Percentiles rank a stretch among this genome's conserved stretches.
These are phyloP conservation scores for Hypercompe scribonia DNA, from an alignment of 2,888 invertebrate species.

Conservation along the genomic window DNA sequence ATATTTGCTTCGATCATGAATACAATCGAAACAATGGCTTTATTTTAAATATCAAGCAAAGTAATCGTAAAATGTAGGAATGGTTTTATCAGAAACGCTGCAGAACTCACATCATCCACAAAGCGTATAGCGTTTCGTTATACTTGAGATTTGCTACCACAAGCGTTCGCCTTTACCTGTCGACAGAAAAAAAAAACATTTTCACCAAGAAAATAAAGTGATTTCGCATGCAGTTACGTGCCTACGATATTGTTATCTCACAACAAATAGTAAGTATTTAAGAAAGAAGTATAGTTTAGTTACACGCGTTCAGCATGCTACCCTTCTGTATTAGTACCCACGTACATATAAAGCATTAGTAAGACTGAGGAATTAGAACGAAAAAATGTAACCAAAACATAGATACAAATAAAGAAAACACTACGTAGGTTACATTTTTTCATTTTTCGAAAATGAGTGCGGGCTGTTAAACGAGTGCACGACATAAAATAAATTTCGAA, in stretches of 20 bases:
- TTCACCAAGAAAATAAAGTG: not conserved
- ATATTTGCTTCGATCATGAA: not conserved
- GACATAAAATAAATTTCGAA: conserved; percentile 75
- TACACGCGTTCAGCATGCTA: conserved; percentile 70
- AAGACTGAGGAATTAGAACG: conserved; percentile 49
- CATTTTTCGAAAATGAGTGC: conserved; percentile 76
- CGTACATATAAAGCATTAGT: conserved; percentile 73
- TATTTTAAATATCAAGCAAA: not conserved
- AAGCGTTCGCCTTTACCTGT: conserved; percentile 72
- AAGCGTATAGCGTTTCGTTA: conserved; percentile 1
- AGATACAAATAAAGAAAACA: conserved; percentile 4
- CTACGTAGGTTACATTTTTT: conserved; percentile 59
- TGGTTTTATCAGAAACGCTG: conserved; percentile 55
- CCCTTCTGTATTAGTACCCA: conserved; percentile 63
- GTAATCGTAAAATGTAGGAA: conserved; percentile 55
- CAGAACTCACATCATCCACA: conserved; percentile 17
- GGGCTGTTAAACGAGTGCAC: conserved; percentile 76
- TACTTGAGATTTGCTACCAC: conserved; percentile 54
- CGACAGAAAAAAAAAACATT: conserved; percentile 43
- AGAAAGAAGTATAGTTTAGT: conserved; percentile 45
- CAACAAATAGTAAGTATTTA: conserved; percentile 83
- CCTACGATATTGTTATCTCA: conserved; percentile 78
- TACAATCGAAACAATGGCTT: not conserved
- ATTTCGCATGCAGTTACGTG: conserved; percentile 46
- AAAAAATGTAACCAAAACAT: conserved; percentile 54